Percentiles rank a stretch among this genome's conserved stretches.
phyloP scores from a whole-genome alignment of 2,113 vertebrate genomes.

The Nyctibius bracteatus region DNA sequence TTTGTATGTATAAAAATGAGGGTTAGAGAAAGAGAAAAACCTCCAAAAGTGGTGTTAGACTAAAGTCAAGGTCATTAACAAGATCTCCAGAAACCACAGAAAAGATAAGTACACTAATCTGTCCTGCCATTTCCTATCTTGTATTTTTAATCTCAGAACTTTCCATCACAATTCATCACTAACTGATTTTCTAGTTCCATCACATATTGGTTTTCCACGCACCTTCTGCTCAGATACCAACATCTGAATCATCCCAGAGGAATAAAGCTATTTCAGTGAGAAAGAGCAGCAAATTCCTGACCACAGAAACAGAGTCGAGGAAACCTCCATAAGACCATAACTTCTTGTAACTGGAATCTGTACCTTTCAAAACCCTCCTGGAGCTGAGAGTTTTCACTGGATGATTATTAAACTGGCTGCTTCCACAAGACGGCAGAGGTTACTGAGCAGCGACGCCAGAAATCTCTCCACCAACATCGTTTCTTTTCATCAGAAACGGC shows the following conservation, averaged over 20 bases:
- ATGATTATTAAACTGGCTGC: not conserved
- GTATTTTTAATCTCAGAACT: slow-evolving; percentile 24
- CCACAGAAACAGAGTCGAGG: not conserved
- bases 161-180: slow-evolving; percentile 18
- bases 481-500: not conserved
- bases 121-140: slow-evolving; percentile 31
- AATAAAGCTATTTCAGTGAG: slow-evolving; percentile 1
- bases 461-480: not conserved
- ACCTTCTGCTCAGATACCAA: not conserved
- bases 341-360: not conserved
- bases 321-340: not conserved
- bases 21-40: not conserved
- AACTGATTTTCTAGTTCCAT: slow-evolving; percentile 21
- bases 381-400: not conserved
- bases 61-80: slow-evolving; percentile 12
- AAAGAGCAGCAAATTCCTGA: not conserved
- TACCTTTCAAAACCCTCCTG: not conserved
- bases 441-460: not conserved
- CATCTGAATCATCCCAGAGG: slow-evolving; percentile 5
- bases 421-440: not conserved
- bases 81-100: slow-evolving; percentile 8
- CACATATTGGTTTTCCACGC: slow-evolving; percentile 13
- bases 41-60: not conserved
- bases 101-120: slow-evolving; percentile 37
- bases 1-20: not conserved